Base-by-base conservation (phyloP, 1,140 invertebrate species). In the Trachelipus rathkii region DNA sequence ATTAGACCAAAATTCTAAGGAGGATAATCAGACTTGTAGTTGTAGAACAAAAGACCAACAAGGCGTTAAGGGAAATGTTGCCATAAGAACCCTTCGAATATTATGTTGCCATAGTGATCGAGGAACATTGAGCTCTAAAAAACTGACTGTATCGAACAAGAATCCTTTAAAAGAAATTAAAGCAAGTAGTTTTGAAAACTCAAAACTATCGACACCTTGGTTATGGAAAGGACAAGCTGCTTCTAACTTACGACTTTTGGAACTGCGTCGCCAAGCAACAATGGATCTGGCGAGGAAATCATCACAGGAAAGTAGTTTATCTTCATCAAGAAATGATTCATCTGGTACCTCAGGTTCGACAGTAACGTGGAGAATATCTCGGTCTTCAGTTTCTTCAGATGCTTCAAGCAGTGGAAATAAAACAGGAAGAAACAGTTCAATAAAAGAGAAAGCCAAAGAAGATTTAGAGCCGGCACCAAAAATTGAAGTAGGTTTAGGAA, bases 241-340 rank as follows among this genome's bases (percentile, higher is more conserved):
- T 13, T 60, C 50, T 15, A 60, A 60, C 44, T 68, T 78, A 24
- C 53, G 83, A 44, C 50, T 82, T 10, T 67, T 93, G 13, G 91
- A 93, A 81, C 91, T 92, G 82, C 86, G 92, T 33, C 86, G 92
- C 74, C 89, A 92, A 5, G 92, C 93, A 0, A 93, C 93, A 0
- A 95, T 93, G 93, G 86, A 94, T 23, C 92, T 95, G 6, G 93
- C 93, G 0, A 86, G 93, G 21, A 95, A 95, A 85, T 92, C 93
- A 0, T 94, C 92, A 0, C 93, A 95, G 84, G 93, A 95, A 83
- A 95, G 93, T 0, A 95, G 94, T 84, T 84, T 95, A 71, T 94
- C 92, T 10, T 84, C 81, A 53, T 85, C 92, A 0, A 87, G 93
- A 13, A 95, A 95, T 84, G 93, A 96, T 84, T 95, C 93, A 0